Base-by-base conservation (phyloP, 2,113 vertebrate genomes). In the Saimiri boliviensis region DNA sequence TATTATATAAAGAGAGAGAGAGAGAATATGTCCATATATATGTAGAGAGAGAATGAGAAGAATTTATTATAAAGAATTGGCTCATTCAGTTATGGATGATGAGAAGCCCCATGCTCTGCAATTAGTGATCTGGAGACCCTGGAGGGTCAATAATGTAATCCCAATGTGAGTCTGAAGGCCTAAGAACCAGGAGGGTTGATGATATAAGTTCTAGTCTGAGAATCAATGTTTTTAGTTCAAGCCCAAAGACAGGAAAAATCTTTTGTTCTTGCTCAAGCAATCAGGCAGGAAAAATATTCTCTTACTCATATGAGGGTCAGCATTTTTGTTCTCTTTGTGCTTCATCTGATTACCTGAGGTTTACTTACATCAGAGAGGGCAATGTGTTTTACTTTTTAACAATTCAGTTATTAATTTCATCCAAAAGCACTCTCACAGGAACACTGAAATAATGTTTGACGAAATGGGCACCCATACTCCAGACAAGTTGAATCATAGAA, bases 301-400 rank as follows among this genome's bases (percentile, higher is more conserved):
- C 19, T 60, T 30, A 49, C 4, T 19, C 8, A 5, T 13, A 21
- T 9, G 2, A 56, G 1, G 1, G 8, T 20, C 30, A n/a, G 17
- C 23, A n/a, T 20, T 35, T 71, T 58, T 49, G 20, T 68, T 84
- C 9, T 21, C 35, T 21, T 4, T 8, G 70, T 0, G 1, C 10
- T 42, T 32, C 66, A 40, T 47, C 37, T 76, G 27, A 74, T 2
- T 54, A 0, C 21, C 73, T 17, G 45, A 4, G 19, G 10, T 0
- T 7, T 13, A 49, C 9, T 73, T 19, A 83, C 40, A n/a, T 19
- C 35, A 49, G 35, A 35, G 21, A 63, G 2, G 12, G 6, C 1
- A 6, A 20, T 32, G 1, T 35, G 20, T 35, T 70, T 63, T 27
- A 32, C 45, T 40, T 8, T 40, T 20, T 45, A 37, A 21, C 9